Evolutionary conservation across 2,888 invertebrate species (phyloP), one percentile per base, ranked within the genome.

Genomic region (Melikaiella ostensackeni): DNA sequence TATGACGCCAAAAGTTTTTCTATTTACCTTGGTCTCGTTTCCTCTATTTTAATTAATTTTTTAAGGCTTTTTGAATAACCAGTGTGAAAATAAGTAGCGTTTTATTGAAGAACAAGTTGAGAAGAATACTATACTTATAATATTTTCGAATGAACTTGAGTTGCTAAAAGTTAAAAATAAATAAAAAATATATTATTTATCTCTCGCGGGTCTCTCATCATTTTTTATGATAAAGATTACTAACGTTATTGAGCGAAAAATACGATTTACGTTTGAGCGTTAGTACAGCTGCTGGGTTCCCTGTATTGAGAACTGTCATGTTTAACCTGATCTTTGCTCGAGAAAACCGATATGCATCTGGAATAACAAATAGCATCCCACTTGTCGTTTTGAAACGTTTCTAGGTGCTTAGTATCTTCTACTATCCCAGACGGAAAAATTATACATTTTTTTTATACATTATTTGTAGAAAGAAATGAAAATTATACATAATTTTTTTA

Each of bases 261-360:
- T 59, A 59, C 27, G 59, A 27, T 59, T 27, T 27, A 59, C 21
- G 27, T 27, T 11, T 13, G 16, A 59, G 27, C 63, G 33, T 33
- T 63, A n/a, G n/a, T 63, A 21, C 63, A 63, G 35, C 63, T 63
- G 63, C 13, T 35, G 33, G n/a, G 11, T 63, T 63, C 21, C 59
- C 24, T 16, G 21, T 59, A 59, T 21, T 59, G 59, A 27, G 27
- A 59, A 62, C 19, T 19, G 63, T 9, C 21, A 63, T 38, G n/a
- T 13, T 63, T 63, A 63, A 35, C n/a, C 63, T 35, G 63, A 33
- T 63, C 63, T 63, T 63, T 63, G 21, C 35, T 35, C 35, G 21
- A 63, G 63, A 63, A 63, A 63, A 63, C n/a, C 63, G 63, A 63
- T 63, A 63, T 63, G 33, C 35, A 35, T 35, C n/a, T 35, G 35